These are phyloP conservation scores for Cairina moschata DNA, from an alignment of 2,113 vertebrate species.

Conservation along the genomic window DNA sequence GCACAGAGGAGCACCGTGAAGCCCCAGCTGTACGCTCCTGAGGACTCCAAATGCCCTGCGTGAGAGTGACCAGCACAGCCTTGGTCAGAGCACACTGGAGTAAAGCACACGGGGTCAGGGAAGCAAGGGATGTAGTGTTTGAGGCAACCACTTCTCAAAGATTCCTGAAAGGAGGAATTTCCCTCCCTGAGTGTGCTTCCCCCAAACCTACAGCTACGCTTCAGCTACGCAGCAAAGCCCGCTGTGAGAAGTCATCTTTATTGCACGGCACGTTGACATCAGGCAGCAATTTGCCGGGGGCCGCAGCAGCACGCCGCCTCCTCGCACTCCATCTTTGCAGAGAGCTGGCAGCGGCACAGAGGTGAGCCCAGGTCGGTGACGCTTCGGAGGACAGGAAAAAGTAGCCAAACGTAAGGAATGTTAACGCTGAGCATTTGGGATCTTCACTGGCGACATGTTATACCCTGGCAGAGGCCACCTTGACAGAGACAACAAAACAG, in stretches of 20 bases:
- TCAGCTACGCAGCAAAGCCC: background rate
- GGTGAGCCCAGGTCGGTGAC: background rate
- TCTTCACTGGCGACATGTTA: constrained; percentile 55
- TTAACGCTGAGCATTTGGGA: constrained; percentile 30
- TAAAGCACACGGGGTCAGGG: background rate
- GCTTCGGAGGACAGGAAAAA: constrained; percentile 25
- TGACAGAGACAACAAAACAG: constrained; percentile 67
- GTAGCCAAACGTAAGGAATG: constrained; percentile 40
- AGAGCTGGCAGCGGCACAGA: background rate
- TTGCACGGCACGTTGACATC: background rate
- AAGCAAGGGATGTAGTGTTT: background rate
- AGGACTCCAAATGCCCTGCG: fast-evolving
- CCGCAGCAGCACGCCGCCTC: background rate
- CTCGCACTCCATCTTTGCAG: background rate
- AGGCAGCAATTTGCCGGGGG: background rate
- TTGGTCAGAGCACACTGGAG: fast-evolving
- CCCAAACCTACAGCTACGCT: background rate
- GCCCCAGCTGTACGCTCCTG: fast-evolving
- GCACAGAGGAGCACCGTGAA: background rate
- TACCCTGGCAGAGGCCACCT: constrained; percentile 68
- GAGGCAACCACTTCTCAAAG: background rate
- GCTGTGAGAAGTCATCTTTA: background rate
- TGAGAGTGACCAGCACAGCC: fast-evolving
- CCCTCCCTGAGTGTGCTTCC: background rate
- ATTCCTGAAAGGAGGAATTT: background rate